A percentile compares a stretch with the other conserved stretches of the same genome.
Evolutionary conservation across 2,797 vertebrate species (phyloP).

Genomic region (Cossypha caffra): DNA sequence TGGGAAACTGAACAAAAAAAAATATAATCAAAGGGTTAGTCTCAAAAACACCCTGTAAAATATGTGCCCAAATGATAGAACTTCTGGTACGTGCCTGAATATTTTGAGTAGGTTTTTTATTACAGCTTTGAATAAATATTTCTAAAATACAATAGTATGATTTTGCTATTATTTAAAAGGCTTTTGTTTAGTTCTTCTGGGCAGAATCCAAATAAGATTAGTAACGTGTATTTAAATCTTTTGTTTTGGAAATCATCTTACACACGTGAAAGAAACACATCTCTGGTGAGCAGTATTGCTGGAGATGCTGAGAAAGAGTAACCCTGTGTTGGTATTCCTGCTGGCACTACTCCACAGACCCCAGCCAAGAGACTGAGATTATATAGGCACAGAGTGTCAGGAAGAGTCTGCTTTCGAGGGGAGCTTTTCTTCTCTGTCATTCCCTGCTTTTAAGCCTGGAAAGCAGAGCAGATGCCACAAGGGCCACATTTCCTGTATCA

Average conservation of each 20-base stretch:
- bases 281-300: not conserved
- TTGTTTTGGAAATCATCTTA: not conserved
- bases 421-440: not conserved
- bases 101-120: not conserved
- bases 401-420: not conserved
- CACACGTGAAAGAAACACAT: not conserved
- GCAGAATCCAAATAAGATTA: not conserved
- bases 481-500: rapidly evolving
- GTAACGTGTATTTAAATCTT: not conserved
- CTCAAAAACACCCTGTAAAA: not conserved
- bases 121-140: not conserved
- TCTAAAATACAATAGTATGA: not conserved
- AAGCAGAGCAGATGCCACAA: not conserved
- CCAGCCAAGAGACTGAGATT: not conserved
- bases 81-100: not conserved
- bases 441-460: not conserved
- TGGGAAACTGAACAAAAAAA: not conserved
- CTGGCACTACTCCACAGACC: not conserved
- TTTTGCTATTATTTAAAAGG: not conserved
- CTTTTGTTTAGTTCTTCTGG: not conserved
- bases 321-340: not conserved
- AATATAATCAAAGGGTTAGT: not conserved
- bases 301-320: not conserved
- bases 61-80: not conserved
- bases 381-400: rapidly evolving